Percentiles rank a stretch among this genome's conserved stretches.
phyloP scores from a whole-genome alignment of 2,113 vertebrate species.

The Coryphaenoides rupestris region DNA sequence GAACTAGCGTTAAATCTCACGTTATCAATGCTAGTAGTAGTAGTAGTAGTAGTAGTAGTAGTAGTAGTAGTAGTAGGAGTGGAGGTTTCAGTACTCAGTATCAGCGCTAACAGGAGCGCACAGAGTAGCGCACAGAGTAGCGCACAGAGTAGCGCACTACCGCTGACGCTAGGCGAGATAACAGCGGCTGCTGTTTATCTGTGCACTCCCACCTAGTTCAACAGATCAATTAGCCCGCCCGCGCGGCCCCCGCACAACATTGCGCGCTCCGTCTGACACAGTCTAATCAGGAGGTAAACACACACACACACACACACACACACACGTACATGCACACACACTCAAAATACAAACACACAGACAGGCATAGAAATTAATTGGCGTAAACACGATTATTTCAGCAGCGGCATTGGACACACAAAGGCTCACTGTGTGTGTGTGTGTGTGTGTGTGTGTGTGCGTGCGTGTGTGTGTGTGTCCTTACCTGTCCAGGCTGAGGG shows the following conservation, averaged over 20 bases:
- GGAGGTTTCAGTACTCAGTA: no score
- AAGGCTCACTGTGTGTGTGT: not conserved
- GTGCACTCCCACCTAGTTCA: conserved; percentile 4
- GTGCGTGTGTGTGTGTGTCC: not conserved
- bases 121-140: no score
- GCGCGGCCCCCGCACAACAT: not conserved
- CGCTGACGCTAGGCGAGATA: not conserved
- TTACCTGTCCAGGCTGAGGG: conserved; percentile 82
- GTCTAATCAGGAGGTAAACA: not conserved
- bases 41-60: no score
- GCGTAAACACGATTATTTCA: no score
- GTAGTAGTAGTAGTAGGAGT: no score
- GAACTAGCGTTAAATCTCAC: no score
- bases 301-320: not conserved
- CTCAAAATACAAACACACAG: not conserved
- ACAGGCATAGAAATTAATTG: not conserved
- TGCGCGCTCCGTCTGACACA: not conserved
- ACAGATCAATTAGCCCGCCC: conserved; percentile 1
- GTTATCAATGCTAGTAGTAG: no score
- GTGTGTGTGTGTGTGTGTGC: not conserved
- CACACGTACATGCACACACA: not conserved
- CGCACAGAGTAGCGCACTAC: not conserved
- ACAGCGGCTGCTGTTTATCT: conserved; percentile 1
- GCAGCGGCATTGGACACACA: no score
- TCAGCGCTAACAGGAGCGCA: not conserved